Evolutionary conservation across 1,140 invertebrate species (phyloP), one percentile per base, ranked within the genome.

Genomic region (Drosophila oshimai): DNA sequence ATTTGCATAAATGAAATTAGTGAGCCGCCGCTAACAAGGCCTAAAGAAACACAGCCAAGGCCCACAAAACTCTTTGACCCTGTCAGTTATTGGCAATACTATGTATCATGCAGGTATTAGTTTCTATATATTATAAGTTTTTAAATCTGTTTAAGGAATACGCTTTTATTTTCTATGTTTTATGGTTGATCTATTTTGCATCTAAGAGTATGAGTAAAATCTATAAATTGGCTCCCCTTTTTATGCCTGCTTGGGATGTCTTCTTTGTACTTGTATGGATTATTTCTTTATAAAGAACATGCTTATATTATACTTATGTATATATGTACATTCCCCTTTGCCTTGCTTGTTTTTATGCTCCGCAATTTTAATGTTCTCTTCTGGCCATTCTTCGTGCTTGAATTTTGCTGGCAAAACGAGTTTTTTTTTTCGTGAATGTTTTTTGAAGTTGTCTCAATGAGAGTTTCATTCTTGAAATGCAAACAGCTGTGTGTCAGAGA

Each of bases 401-500:
- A 74, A 74, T 70, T 78, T 78, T 42, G 79, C 74, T 74, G 70
- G 49, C 46, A 54, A 67, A 84, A 84, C 75, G 39, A 80, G 80
- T 80, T 84, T 78, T 46, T 84, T 78, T 46, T 34, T 62, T 60
- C 22, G 58, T 62, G 37, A 45, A 29, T 29, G 29, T 17, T 70
- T 31, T 58, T 46, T 65, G 45, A 51, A 70, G 45, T 81, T 55
- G 72, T 74, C 61, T 75, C 60, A 53, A 69, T 57, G 65, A 80
- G 80, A 84, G 73, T 62, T 84, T 86, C 80, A 84, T 84, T 84
- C 80, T 84, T 84, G 75, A 84, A 84, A 87, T 76, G 72, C 76
- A 80, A 84, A 87, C 80, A 84, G 75, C 80, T 84, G 75, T 87
- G 75, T 44, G 65, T 45, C 45, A 65, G 36, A 75, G 46, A 73